Base-by-base conservation (phyloP, 2,888 invertebrate species). In the Tenthredo notha region DNA sequence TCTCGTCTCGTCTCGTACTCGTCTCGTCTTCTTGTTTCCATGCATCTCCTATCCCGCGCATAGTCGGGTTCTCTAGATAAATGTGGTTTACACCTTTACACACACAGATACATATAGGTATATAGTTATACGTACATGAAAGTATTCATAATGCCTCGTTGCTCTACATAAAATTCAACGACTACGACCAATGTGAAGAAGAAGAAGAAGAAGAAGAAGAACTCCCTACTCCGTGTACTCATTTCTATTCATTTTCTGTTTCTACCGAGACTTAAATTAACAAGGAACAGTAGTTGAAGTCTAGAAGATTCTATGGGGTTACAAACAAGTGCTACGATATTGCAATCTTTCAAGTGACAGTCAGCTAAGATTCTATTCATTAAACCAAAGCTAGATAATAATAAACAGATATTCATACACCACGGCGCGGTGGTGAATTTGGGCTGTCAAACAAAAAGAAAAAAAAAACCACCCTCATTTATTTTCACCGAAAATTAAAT, bases 201-300 rank as follows among this genome's bases (percentile, higher is more conserved):
- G 65, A 65, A 33, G 25, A 61, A 25, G n/a, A 5, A 18, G 67
- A 6, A 6, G 67, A 33, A 9, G 65, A 65, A 33, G 25, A 61
- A 25, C 61, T 33, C 33, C 15, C 67, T 43, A 40, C 72, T 43
- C 72, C 72, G 9, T 43, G 72, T n/a, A 74, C 72, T 21, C 43
- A 12, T 43, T 74, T 74, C 74, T 74, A 74, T 74, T 74, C 74
- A 74, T 40, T 74, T 74, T 43, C 74, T 25, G 74, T 43, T 15
- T 74, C 74, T 74, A 43, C 21, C 43, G 25, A 74, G 29, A 40
- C n/a, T 10, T 10, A 43, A 74, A 74, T 74, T 74, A 74, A 74
- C 74, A 74, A 74, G 74, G 74, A 47, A 74, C 21, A 25, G 74
- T 25, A 40, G 74, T 74, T 43, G n/a, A 7, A 54, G 54, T 54